phyloP scores from a whole-genome alignment of 2,888 invertebrate genomes.

The Lycocerus yunnanus region DNA sequence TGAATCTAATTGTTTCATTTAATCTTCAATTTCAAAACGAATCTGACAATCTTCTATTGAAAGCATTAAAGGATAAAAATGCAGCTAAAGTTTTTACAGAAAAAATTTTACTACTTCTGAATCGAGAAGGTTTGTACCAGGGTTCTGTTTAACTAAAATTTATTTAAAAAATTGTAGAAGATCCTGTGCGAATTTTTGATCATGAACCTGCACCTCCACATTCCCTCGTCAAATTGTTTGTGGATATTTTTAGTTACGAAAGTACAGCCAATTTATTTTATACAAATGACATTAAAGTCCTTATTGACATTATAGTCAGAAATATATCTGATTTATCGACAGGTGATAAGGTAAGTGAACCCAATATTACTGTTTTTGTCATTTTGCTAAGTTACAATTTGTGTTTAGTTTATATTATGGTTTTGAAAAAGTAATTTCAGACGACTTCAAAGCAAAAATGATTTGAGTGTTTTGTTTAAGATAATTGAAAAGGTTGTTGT shows the following conservation, averaged over 20 bases:
- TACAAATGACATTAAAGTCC: slow-evolving; percentile 91
- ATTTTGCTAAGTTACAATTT: too few species aligned
- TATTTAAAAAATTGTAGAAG: slow-evolving; percentile 64
- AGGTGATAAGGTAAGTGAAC: slow-evolving; percentile 72
- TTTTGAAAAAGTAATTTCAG: too few species aligned
- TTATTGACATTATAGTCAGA: slow-evolving; percentile 90
- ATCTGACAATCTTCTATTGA: slow-evolving; percentile 72
- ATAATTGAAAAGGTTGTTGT: too few species aligned
- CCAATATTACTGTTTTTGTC: too few species aligned
- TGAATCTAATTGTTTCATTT: slow-evolving; percentile 83
- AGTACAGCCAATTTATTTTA: slow-evolving; percentile 88
- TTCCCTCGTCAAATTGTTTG: slow-evolving; percentile 86
- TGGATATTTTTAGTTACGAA: slow-evolving; percentile 80
- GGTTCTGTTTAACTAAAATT: slow-evolving; percentile 9
- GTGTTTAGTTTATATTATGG: too few species aligned
- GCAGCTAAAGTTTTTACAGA: slow-evolving; percentile 89
- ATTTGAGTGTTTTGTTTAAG: too few species aligned
- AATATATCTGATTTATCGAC: slow-evolving; percentile 89
- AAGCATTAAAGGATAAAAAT: slow-evolving; percentile 68
- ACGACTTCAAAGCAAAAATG: too few species aligned
- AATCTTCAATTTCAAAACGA: slow-evolving; percentile 80
- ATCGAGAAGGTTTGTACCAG: slow-evolving; percentile 77
- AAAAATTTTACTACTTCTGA: slow-evolving; percentile 83
- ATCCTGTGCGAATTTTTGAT: slow-evolving; percentile 84
- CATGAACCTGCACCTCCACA: slow-evolving; percentile 80